Conservation (phyloP, 2,888 invertebrate species). For the Eretmocerus hayati region DNA sequence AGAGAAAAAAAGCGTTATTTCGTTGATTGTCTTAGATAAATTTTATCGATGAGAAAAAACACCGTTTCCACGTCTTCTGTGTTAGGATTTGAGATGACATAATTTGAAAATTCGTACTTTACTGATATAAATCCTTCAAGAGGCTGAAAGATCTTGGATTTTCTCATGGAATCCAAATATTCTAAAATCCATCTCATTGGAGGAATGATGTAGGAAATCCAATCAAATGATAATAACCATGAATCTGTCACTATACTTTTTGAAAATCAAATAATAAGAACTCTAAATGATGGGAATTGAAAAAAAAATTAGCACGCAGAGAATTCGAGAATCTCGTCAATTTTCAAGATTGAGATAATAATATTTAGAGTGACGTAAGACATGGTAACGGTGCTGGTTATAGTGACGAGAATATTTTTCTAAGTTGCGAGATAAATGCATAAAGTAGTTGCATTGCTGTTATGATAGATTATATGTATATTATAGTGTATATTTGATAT, state of each 20-base stretch:
- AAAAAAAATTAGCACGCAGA: slow-evolving; percentile 11
- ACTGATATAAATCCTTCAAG: no score
- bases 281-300: neutral
- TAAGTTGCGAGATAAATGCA: slow-evolving; percentile 42
- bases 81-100: no score
- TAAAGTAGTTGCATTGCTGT: slow-evolving; percentile 45
- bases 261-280: neutral
- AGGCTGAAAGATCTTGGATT: no score
- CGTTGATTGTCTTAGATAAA: slow-evolving; percentile 45
- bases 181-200: neutral
- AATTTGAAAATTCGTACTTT: no score
- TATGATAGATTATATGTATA: slow-evolving; percentile 44
- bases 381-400: slow-evolving; percentile 33
- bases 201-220: neutral
- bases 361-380: slow-evolving; percentile 27
- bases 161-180: slow-evolving; percentile 26
- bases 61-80: slow-evolving; percentile 37
- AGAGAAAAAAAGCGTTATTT: slow-evolving; percentile 45
- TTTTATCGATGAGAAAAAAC: slow-evolving; percentile 34
- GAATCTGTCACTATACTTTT: neutral
- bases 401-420: slow-evolving; percentile 42
- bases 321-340: slow-evolving; percentile 8
- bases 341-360: neutral
- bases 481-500: slow-evolving; percentile 39
- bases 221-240: neutral